Evolutionary conservation across 2,113 vertebrate genomes (phyloP).

Genomic region (Cavia porcellus): DNA sequence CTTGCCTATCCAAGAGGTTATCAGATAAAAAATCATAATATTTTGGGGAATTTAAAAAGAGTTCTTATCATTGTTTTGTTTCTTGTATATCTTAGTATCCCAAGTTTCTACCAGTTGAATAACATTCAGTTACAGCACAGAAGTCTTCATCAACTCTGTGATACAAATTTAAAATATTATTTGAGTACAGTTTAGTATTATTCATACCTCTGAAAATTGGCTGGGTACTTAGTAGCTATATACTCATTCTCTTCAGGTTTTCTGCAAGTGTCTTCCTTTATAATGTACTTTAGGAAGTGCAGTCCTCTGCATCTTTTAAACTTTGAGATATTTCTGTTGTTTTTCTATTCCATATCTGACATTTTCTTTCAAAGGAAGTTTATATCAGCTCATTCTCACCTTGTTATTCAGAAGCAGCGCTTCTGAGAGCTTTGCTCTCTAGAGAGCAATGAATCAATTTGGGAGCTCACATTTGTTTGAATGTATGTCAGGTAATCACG

Average conservation of each 20-base stretch:
- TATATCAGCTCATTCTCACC: slow-evolving; percentile 73
- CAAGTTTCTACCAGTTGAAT: neutral
- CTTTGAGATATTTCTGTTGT: slow-evolving; percentile 68
- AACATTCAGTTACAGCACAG: neutral
- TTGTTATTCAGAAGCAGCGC: slow-evolving; percentile 77
- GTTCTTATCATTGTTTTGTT: neutral
- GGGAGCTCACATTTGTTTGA: slow-evolving; percentile 76
- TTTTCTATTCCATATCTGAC: slow-evolving; percentile 70
- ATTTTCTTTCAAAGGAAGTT: slow-evolving; percentile 82
- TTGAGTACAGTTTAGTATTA: neutral
- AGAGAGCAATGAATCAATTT: slow-evolving; percentile 71
- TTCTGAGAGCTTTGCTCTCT: slow-evolving; percentile 65
- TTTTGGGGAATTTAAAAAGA: neutral
- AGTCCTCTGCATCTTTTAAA: slow-evolving; percentile 38
- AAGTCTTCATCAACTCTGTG: neutral
- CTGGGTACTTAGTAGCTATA: neutral
- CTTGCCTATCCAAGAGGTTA: neutral
- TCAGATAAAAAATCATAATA: neutral
- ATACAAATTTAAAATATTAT: neutral
- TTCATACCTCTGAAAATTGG: neutral
- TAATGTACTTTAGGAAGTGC: neutral
- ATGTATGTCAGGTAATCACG: slow-evolving; percentile 78
- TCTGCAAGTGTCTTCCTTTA: neutral
- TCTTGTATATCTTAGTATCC: neutral
- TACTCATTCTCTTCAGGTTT: neutral